Percentiles rank a stretch among this genome's conserved stretches.
These are phyloP conservation scores for Orchestes rusci DNA, from an alignment of 2,888 invertebrate genomes.

Conservation along the genomic window DNA sequence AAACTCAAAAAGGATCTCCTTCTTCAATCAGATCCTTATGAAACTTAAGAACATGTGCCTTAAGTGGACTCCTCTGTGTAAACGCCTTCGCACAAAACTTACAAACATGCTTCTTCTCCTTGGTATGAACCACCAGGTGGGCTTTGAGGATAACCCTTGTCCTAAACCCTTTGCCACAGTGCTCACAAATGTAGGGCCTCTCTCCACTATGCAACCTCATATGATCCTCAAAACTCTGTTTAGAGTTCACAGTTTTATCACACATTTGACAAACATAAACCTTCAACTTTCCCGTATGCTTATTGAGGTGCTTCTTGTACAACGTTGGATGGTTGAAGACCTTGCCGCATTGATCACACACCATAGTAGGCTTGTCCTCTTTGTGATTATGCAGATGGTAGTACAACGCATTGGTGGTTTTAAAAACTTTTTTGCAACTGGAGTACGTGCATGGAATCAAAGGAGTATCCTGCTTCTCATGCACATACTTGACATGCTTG, in stretches of 20 bases:
- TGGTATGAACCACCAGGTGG: conserved; percentile 22
- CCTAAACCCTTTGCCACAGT: conserved; percentile 41
- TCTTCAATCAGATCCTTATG: conserved; percentile 4
- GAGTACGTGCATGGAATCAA: conserved; percentile 14
- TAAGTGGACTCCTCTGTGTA: conserved; percentile 21
- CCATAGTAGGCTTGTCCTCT: conserved; percentile 12
- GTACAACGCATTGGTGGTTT: conserved; percentile 15
- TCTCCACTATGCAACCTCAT: conserved; percentile 21
- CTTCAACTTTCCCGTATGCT: conserved; percentile 32
- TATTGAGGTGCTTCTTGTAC: conserved; percentile 33
- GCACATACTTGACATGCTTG: conserved; percentile 41
- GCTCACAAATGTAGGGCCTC: conserved; percentile 28
- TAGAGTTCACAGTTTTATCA: conserved; percentile 19
- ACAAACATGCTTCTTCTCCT: conserved; percentile 22
- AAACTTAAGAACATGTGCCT: conserved; percentile 33
- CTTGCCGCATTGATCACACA: conserved; percentile 26
- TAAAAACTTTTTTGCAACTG: conserved; percentile 24
- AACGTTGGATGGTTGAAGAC: conserved; percentile 23
- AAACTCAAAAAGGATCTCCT: too few relatives aligned
- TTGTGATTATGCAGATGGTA: conserved; percentile 35
- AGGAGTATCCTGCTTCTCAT: conserved; percentile 6
- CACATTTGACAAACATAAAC: conserved; percentile 24
- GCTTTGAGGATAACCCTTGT: conserved; percentile 31
- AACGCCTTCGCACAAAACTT: conserved; percentile 20
- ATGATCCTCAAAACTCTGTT: conserved; percentile 15